Evolutionary conservation across 2,113 vertebrate genomes (phyloP).

Genomic region (Ptyas mucosa): DNA sequence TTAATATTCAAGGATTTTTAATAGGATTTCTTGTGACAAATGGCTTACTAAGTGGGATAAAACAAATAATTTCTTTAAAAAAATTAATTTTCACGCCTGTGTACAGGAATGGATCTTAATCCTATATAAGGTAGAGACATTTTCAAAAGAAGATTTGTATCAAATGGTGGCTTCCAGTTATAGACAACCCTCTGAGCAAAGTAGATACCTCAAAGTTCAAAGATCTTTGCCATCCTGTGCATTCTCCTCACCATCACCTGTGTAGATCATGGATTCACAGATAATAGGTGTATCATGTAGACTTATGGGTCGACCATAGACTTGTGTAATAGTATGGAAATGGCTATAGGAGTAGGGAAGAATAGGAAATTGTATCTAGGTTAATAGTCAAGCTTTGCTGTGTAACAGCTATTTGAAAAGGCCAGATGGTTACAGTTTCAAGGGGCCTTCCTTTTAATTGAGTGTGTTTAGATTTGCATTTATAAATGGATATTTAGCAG

Average conservation of each 20-base stretch:
- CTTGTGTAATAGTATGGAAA: neutral
- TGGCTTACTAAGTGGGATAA: neutral
- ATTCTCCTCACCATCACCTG: too few relatives aligned
- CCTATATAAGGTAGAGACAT: neutral
- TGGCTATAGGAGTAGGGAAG: neutral
- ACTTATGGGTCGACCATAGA: neutral
- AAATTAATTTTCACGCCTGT: neutral
- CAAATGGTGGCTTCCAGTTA: neutral
- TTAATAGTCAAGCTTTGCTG: neutral
- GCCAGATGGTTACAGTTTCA: neutral
- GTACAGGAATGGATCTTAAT: neutral
- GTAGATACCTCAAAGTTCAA: neutral
- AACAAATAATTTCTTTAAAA: neutral
- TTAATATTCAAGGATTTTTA: slow-evolving; percentile 40
- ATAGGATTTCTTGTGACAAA: slow-evolving; percentile 45
- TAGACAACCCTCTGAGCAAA: neutral
- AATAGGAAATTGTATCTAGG: neutral
- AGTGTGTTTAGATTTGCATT: neutral
- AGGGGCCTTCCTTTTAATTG: neutral
- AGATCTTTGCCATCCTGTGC: too few relatives aligned
- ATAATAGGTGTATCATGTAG: neutral
- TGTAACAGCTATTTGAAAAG: neutral
- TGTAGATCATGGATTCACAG: neutral
- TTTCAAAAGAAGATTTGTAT: neutral
- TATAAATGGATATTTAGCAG: neutral